Evolutionary conservation across 2,797 vertebrate species (phyloP).

Genomic region (Gadopsis marmoratus): DNA sequence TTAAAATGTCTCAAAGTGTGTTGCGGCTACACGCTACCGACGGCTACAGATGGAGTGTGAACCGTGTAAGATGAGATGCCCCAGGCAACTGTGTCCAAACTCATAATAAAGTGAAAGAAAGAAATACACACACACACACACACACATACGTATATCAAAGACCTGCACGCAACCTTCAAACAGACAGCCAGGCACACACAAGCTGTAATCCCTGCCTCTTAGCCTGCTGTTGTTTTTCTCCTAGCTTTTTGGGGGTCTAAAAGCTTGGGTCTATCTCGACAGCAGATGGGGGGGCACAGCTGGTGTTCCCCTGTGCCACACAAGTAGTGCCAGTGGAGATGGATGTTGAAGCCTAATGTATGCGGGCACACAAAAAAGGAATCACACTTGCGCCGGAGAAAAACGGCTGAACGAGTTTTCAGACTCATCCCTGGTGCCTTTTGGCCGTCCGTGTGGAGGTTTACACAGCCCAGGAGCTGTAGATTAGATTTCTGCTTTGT

Average conservation of each 20-base stretch:
- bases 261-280: conserved; percentile 39
- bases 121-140: conserved; percentile 9
- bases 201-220: conserved; percentile 51
- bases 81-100: conserved; percentile 57
- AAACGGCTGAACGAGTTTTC: conserved; percentile 45
- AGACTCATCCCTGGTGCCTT: conserved; percentile 36
- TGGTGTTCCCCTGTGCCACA: conserved; percentile 71
- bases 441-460: conserved; percentile 13
- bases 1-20: conserved; percentile 66
- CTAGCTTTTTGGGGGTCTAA: conserved; percentile 36
- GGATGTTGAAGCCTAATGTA: conserved; percentile 73
- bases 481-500: conserved; percentile 31
- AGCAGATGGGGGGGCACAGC: conserved; percentile 80
- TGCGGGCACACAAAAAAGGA: conserved; percentile 67
- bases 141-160: conserved; percentile 15
- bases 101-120: conserved; percentile 48
- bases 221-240: conserved; percentile 54
- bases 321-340: conserved; percentile 63
- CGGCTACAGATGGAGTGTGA: conserved; percentile 53
- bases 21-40: conserved; percentile 46
- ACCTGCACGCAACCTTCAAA: conserved; percentile 48
- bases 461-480: background rate
- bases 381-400: conserved; percentile 17
- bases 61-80: conserved; percentile 2
- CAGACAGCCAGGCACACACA: conserved; percentile 49